phyloP scores from a whole-genome alignment of 2,797 vertebrate genomes.

The Tragopan temminckii region DNA sequence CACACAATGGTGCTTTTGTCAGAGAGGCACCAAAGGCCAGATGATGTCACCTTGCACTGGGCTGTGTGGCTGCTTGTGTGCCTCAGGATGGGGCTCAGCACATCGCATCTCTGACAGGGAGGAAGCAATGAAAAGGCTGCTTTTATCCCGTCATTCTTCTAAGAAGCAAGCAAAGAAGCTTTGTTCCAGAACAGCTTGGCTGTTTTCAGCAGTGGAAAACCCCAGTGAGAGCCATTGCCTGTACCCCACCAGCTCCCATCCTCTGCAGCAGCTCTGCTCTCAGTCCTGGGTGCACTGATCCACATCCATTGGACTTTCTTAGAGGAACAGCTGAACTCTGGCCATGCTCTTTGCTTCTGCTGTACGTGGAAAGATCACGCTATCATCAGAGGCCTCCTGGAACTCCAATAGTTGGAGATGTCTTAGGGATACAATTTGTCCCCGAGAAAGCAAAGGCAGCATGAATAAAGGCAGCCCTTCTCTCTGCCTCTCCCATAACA shows the following conservation, averaged over 20 bases:
- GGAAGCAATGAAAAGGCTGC: slow-evolving; percentile 30
- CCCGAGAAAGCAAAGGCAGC: neutral
- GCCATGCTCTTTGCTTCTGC: neutral
- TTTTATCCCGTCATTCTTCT: slow-evolving; percentile 29
- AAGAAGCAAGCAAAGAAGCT: neutral
- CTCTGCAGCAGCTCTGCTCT: neutral
- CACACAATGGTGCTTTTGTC: slow-evolving; percentile 65
- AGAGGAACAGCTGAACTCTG: neutral
- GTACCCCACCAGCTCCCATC: neutral
- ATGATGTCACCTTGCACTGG: slow-evolving; percentile 68
- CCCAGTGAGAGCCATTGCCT: neutral
- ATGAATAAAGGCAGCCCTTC: neutral
- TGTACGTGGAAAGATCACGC: neutral
- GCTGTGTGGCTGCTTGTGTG: slow-evolving; percentile 18
- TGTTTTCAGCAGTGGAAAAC: neutral
- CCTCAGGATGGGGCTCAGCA: slow-evolving; percentile 13
- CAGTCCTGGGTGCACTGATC: neutral
- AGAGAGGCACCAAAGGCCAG: slow-evolving; percentile 48
- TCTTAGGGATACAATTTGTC: neutral
- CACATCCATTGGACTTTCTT: neutral
- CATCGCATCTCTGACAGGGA: neutral
- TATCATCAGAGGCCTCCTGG: neutral
- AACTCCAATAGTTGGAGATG: neutral
- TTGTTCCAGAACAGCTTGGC: neutral
- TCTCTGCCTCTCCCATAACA: neutral